Evolutionary conservation across 37 sponge, comb jelly and placozoan species (phyloP).

Genomic region (Haliclona indistincta): DNA sequence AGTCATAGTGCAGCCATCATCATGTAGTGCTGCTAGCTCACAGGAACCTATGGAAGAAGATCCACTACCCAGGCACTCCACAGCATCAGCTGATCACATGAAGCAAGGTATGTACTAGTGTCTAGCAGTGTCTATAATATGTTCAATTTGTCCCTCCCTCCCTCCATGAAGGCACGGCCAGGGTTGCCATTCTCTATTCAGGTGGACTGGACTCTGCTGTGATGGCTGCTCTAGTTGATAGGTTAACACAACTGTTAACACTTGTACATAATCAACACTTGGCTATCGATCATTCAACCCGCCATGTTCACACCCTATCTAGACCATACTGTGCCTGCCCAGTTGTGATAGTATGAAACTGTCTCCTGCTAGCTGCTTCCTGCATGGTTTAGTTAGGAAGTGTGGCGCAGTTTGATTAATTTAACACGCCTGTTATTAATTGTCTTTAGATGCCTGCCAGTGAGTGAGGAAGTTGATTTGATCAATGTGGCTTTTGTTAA

Average conservation of each 20-base stretch:
- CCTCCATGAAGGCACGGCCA: slow-evolving; percentile 32
- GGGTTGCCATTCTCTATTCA: slow-evolving; percentile 87
- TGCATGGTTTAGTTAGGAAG: neutral
- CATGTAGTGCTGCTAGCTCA: neutral
- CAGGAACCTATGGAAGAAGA: neutral
- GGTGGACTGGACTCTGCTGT: slow-evolving; percentile 97
- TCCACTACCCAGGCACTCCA: neutral
- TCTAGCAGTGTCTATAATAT: neutral
- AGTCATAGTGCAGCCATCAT: neutral
- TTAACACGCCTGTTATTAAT: neutral
- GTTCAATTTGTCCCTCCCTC: neutral
- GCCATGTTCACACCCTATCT: no score
- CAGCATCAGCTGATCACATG: no score
- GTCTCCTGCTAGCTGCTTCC: neutral
- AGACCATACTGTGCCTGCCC: neutral
- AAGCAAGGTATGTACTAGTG: no score
- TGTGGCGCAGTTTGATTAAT: no score
- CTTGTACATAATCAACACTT: no score
- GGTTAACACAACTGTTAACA: slow-evolving; percentile 34
- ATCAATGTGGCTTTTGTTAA: slow-evolving; percentile 97
- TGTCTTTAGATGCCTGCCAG: slow-evolving; percentile 57
- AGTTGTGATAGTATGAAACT: neutral
- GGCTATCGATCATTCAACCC: no score
- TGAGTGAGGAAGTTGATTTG: slow-evolving; percentile 84
- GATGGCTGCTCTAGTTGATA: slow-evolving; percentile 88